Evolutionary conservation across 2,797 vertebrate species (phyloP), one percentile per base, ranked within the genome.

Genomic region (Tapera naevia): DNA sequence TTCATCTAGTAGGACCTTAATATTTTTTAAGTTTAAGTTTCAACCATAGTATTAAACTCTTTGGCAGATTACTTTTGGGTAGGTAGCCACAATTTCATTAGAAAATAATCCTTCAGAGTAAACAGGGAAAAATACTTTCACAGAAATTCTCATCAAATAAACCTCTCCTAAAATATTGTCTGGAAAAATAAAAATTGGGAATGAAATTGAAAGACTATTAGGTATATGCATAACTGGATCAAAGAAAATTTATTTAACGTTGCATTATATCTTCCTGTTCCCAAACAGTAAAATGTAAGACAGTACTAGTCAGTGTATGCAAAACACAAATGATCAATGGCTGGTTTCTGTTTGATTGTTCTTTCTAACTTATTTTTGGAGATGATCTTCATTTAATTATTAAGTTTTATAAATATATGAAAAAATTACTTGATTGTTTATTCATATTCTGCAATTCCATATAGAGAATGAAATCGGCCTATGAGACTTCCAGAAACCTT

Each of bases 351-450:
- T 80, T 84, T 86, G 43, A 24, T 27, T 92, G 35, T 71, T 15
- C 9, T 73, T 66, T 70, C 50, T 54, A 64, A 67, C 81, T 83
- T 66, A 15, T 8, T 70, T 84, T 65, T 48, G 7, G 14, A 53
- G 25, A 39, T 14, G 2, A 2, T 51, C 9, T 81, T 81, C 23
- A 22, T 8, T 41, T 76, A 24, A 28, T 65, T 71, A 33, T 67
- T 93, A 93, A 43, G 32, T 74, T 84, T 72, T 82, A 8, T 71
- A 81, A 88, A 75, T 56, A 46, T n/a, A 39, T 81, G 33, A 86
- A 72, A 91, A 90, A 76, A 10, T 58, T 5, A 5, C 39, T 76
- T 75, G 5, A 10, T 18, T 50, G 10, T 79, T 66, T 76, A 85
- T 89, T 76, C 80, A 82, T 85, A 67, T 53, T 57, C 12, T 71